Percentiles rank a stretch among this genome's conserved stretches.
Evolutionary conservation across 2,797 vertebrate genomes (phyloP).

Genomic region (Adelosebastes latens): DNA sequence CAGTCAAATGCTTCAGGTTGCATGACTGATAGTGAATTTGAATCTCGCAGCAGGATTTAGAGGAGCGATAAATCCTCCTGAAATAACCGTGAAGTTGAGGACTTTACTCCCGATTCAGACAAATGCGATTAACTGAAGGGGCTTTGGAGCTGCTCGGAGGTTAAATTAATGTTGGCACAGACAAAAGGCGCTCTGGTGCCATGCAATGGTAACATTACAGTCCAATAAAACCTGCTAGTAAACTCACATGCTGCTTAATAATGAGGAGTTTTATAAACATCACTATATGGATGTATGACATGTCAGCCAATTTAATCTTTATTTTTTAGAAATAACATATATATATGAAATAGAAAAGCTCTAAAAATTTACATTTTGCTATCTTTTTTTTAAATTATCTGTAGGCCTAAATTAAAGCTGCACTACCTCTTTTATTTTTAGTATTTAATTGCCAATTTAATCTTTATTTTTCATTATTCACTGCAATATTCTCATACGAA

Average conservation of each 20-base stretch:
- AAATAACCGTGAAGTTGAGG: slow-evolving; percentile 81
- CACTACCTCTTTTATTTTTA: no score
- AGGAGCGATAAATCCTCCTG: slow-evolving; percentile 76
- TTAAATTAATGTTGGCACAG: slow-evolving; percentile 56
- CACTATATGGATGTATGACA: not conserved
- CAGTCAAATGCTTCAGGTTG: not conserved
- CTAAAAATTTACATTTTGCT: no score
- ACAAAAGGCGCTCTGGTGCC: slow-evolving; percentile 31
- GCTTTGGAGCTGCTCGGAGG: slow-evolving; percentile 70
- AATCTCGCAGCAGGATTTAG: slow-evolving; percentile 47
- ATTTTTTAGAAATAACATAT: no score
- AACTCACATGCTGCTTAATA: not conserved
- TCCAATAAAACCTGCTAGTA: not conserved
- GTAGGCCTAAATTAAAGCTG: no score
- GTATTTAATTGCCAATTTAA: not conserved
- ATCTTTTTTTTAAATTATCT: no score
- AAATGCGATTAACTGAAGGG: slow-evolving; percentile 82
- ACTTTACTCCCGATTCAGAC: slow-evolving; percentile 75
- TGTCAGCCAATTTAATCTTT: not conserved
- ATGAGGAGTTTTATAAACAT: not conserved
- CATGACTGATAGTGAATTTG: slow-evolving; percentile 12
- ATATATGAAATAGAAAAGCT: no score
- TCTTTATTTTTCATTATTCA: not conserved
- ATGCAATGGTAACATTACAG: not conserved
- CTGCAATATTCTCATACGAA: not conserved